A percentile compares a stretch with the other conserved stretches of the same genome.
Conservation (phyloP, 2,113 vertebrate genomes). For the Rhinopomastus cyanomelas region DNA sequence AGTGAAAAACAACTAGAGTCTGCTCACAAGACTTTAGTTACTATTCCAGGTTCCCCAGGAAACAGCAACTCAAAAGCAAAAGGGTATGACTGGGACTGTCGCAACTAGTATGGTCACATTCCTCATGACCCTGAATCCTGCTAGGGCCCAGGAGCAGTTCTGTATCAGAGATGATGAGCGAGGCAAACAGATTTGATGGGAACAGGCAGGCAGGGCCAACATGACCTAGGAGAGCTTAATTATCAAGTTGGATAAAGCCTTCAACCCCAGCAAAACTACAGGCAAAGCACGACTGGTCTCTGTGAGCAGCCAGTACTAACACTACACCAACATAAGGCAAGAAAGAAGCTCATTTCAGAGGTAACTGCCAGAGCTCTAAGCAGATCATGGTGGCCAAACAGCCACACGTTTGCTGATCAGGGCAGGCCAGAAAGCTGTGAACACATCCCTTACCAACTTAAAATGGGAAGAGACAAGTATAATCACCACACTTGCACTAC, state of each 20-base stretch:
- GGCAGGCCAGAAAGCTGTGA: background rate
- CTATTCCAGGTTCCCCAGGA: background rate
- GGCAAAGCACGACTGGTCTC: background rate
- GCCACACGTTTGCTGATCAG: background rate
- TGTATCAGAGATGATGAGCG: background rate
- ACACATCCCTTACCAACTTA: background rate
- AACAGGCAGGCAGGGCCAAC: conserved; percentile 15
- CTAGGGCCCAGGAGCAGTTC: background rate
- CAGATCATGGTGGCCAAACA: fast-evolving
- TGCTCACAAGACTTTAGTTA: background rate
- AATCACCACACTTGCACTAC: background rate
- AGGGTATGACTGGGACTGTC: background rate
- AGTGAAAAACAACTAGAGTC: background rate
- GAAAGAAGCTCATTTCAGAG: background rate
- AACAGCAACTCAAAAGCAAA: background rate
- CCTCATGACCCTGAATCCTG: background rate
- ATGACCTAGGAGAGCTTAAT: background rate
- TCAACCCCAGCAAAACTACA: background rate
- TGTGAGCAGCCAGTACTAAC: background rate
- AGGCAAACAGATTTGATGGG: background rate
- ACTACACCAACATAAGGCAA: fast-evolving
- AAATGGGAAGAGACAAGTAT: background rate
- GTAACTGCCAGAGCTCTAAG: background rate
- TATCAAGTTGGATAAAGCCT: background rate
- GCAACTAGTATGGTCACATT: background rate